phyloP scores from a whole-genome alignment of 2,797 vertebrate genomes.

The Melanotaenia boesemani region DNA sequence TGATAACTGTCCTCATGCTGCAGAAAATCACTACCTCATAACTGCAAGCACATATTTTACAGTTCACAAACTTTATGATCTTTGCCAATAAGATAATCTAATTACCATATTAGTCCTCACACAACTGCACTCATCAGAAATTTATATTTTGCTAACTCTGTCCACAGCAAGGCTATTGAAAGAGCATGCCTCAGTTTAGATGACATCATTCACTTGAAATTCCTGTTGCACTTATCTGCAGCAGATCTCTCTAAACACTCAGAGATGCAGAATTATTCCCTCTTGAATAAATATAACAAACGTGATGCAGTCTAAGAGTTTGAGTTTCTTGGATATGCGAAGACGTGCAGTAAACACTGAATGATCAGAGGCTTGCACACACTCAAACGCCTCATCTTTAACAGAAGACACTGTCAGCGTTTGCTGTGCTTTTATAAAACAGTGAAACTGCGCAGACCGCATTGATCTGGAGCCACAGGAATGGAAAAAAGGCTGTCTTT shows the following conservation, averaged over 20 bases:
- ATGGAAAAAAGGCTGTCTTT: constrained; percentile 48
- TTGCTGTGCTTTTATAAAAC: constrained; percentile 48
- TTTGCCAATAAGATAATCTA: constrained; percentile 80
- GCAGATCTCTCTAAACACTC: constrained; percentile 78
- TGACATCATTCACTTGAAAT: constrained; percentile 75
- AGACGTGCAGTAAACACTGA: constrained; percentile 43
- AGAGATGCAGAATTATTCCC: constrained; percentile 70
- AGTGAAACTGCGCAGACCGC: constrained; percentile 55
- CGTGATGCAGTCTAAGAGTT: constrained; percentile 44
- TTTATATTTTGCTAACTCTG: constrained; percentile 66
- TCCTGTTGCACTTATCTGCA: constrained; percentile 69
- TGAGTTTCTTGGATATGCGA: constrained; percentile 44
- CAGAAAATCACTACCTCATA: constrained; percentile 20
- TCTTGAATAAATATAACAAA: constrained; percentile 75
- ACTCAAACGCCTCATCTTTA: constrained; percentile 35
- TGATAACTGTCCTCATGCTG: constrained; percentile 23
- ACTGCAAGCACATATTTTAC: constrained; percentile 72
- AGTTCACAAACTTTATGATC: constrained; percentile 70
- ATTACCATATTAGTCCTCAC: constrained; percentile 82
- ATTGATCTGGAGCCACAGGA: constrained; percentile 54
- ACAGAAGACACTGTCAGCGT: constrained; percentile 43
- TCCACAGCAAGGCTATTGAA: constrained; percentile 66
- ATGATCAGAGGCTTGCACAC: constrained; percentile 19
- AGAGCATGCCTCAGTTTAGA: constrained; percentile 72
- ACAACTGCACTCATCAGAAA: constrained; percentile 70